Evolutionary conservation across 2,797 vertebrate species (phyloP).

Genomic region (Eleutherodactylus coqui): DNA sequence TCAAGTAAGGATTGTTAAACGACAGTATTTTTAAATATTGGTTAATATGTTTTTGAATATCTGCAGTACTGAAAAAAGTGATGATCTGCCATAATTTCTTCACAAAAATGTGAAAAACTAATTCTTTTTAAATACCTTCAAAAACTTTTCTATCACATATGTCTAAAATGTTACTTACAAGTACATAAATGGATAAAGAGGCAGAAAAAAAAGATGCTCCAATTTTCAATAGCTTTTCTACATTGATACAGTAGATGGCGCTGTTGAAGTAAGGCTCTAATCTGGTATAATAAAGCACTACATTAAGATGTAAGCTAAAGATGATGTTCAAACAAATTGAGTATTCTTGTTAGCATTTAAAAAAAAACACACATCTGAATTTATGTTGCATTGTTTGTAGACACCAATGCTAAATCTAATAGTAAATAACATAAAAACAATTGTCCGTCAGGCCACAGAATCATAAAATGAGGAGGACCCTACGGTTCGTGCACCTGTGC

Average conservation of each 20-base stretch:
- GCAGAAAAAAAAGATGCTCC: neutral
- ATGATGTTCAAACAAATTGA: neutral
- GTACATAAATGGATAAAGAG: neutral
- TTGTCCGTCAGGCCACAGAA: no score
- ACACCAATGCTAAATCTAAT: neutral
- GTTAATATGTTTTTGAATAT: neutral
- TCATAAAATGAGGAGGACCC: no score
- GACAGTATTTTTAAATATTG: neutral
- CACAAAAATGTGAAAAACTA: neutral
- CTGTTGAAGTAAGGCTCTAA: constrained; percentile 11
- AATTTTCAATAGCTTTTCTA: neutral
- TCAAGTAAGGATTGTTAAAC: neutral
- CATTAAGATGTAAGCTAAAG: neutral
- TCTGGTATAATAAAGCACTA: neutral
- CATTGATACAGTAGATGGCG: constrained; percentile 43
- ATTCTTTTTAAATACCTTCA: neutral
- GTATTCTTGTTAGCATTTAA: neutral
- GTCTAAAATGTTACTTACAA: neutral
- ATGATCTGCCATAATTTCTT: neutral
- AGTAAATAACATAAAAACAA: neutral
- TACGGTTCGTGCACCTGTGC: no score
- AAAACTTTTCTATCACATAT: neutral
- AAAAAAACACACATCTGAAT: no score
- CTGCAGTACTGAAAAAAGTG: neutral
- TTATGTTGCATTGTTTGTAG: neutral